These are phyloP conservation scores for Onychostoma macrolepis DNA, from an alignment of 2,113 vertebrate genomes.

Conservation along the genomic window DNA sequence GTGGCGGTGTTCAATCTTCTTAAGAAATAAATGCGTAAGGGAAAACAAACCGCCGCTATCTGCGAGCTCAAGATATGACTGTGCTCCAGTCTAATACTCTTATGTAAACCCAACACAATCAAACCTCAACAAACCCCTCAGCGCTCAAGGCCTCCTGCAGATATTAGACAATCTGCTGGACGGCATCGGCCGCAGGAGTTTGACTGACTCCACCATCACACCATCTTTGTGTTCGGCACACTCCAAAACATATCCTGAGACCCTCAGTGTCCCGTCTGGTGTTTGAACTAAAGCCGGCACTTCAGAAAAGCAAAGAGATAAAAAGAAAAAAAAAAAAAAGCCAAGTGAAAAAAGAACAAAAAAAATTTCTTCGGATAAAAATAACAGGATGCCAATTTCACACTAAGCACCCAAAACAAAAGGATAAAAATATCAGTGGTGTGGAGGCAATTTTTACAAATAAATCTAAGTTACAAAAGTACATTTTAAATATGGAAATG, in stretches of 20 bases:
- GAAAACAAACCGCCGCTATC: conserved; percentile 56
- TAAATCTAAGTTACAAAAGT: neutral
- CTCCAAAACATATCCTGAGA: neutral
- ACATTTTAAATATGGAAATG: neutral
- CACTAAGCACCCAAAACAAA: conserved; percentile 1
- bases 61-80: conserved; percentile 62
- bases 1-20: conserved; percentile 57
- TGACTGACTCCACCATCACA: too few relatives aligned
- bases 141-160: conserved; percentile 43
- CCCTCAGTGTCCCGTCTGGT: neutral
- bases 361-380: neutral
- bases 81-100: conserved; percentile 57
- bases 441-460: neutral
- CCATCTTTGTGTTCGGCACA: neutral
- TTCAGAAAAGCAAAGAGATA: neutral
- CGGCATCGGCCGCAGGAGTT: conserved; percentile 13
- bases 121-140: conserved; percentile 54
- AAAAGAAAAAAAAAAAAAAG: too few relatives aligned
- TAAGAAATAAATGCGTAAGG: conserved; percentile 63
- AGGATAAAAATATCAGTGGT: neutral
- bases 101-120: conserved; percentile 63
- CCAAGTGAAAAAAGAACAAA: neutral
- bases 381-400: neutral
- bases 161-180: conserved; percentile 56
- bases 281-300: neutral